These are phyloP conservation scores for Diadema setosum DNA, from an alignment of 35 echinoderm and acorn worm species.

Conservation along the genomic window DNA sequence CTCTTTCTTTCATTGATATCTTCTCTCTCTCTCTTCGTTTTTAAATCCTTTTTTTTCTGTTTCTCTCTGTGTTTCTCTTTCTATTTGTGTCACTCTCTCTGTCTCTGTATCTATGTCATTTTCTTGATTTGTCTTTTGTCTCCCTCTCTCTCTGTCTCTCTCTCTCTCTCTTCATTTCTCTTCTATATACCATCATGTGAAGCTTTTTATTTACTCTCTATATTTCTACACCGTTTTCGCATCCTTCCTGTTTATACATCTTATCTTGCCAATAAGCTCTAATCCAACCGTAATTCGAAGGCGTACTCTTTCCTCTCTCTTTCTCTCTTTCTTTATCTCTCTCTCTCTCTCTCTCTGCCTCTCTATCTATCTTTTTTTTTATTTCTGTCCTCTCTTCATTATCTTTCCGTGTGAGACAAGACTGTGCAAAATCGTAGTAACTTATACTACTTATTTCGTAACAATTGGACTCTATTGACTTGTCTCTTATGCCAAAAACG, in stretches of 20 bases:
- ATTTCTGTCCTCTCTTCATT: background rate
- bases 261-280: too few species aligned
- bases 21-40: background rate
- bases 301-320: background rate
- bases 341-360: background rate
- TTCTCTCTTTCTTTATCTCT: background rate
- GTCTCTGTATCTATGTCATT: background rate
- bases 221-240: too few species aligned
- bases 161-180: background rate
- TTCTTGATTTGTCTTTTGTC: background rate
- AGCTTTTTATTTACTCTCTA: too few species aligned
- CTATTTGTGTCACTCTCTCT: background rate
- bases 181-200: too few species aligned
- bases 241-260: too few species aligned
- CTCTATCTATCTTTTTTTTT: background rate
- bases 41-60: background rate
- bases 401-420: too few species aligned
- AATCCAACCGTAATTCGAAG: too few species aligned
- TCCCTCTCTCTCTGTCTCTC: background rate
- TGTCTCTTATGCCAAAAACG: too few species aligned
- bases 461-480: too few species aligned
- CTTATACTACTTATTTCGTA: too few species aligned
- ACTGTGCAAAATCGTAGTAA: too few species aligned
- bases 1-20: background rate
- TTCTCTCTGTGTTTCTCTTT: background rate